phyloP scores from a whole-genome alignment of 2,888 invertebrate species.

The Chloromyia formosa region DNA sequence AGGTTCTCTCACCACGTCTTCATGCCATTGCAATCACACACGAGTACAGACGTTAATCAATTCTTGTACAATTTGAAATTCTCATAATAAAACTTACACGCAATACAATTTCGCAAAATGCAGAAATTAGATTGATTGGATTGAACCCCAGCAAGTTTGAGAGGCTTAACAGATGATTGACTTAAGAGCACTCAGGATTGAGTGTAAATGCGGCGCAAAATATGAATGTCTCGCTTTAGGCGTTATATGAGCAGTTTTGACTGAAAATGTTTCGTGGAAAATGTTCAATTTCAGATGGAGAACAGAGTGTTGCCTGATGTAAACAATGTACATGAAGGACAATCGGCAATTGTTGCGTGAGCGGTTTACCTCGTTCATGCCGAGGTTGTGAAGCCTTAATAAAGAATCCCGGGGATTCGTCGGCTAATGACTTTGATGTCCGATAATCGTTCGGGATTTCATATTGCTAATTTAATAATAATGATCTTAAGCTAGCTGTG shows the following conservation, averaged over 20 bases:
- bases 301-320: too few species aligned
- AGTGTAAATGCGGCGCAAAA: slow-evolving; percentile 1
- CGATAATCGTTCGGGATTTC: too few species aligned
- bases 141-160: background rate
- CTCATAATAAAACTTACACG: slow-evolving; percentile 29
- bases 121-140: background rate
- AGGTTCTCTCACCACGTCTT: too few species aligned
- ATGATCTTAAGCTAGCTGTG: background rate
- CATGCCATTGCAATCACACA: too few species aligned
- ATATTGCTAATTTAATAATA: background rate
- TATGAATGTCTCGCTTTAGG: slow-evolving; percentile 6
- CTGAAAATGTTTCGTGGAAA: slow-evolving; percentile 9
- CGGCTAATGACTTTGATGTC: too few species aligned
- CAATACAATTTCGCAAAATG: slow-evolving; percentile 22
- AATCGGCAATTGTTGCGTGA: too few species aligned
- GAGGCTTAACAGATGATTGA: too few species aligned
- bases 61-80: background rate
- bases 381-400: too few species aligned
- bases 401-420: too few species aligned
- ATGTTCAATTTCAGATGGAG: too few species aligned
- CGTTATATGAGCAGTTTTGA: slow-evolving; percentile 15
- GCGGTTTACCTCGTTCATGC: too few species aligned
- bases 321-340: too few species aligned
- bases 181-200: background rate
- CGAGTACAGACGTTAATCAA: background rate